These are phyloP conservation scores for Diplogasteroides magnus DNA, from an alignment of 1,140 invertebrate species.

Conservation along the genomic window DNA sequence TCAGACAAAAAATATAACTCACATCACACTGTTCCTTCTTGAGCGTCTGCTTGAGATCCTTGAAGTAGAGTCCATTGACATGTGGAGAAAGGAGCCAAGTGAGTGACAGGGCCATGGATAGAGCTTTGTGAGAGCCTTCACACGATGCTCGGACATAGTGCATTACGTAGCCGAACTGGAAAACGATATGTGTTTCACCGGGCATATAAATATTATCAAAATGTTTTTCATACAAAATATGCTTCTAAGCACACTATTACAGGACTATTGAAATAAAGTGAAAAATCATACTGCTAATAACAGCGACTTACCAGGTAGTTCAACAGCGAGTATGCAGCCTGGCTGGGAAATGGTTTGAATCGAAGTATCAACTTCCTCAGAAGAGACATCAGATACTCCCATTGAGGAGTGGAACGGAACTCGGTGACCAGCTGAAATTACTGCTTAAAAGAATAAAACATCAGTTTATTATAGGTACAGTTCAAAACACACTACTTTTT, in stretches of 20 bases:
- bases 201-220: background rate
- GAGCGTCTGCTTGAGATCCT: conserved; percentile 96
- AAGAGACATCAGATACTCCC: conserved; percentile 85
- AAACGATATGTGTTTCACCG: conserved; percentile 10
- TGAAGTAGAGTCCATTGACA: conserved; percentile 98
- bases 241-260: too few species aligned
- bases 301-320: conserved; percentile 77
- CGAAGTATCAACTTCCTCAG: conserved; percentile 85
- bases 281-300: conserved; percentile 5
- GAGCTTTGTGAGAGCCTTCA: conserved; percentile 83
- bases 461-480: too few species aligned
- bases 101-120: conserved; percentile 85
- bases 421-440: background rate
- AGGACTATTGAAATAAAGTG: too few species aligned
- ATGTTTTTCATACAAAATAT: background rate
- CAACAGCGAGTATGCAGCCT: conserved; percentile 95
- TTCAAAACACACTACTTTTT: too few species aligned
- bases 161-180: conserved; percentile 89
- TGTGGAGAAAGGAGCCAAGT: conserved; percentile 89
- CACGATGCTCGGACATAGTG: conserved; percentile 92
- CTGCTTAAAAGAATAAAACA: too few species aligned
- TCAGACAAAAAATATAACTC: conserved; percentile 44
- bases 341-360: conserved; percentile 84
- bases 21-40: conserved; percentile 97
- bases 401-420: conserved; percentile 1